Evolutionary conservation across 2,113 vertebrate genomes (phyloP).

Genomic region (Tragelaphus strepsiceros): DNA sequence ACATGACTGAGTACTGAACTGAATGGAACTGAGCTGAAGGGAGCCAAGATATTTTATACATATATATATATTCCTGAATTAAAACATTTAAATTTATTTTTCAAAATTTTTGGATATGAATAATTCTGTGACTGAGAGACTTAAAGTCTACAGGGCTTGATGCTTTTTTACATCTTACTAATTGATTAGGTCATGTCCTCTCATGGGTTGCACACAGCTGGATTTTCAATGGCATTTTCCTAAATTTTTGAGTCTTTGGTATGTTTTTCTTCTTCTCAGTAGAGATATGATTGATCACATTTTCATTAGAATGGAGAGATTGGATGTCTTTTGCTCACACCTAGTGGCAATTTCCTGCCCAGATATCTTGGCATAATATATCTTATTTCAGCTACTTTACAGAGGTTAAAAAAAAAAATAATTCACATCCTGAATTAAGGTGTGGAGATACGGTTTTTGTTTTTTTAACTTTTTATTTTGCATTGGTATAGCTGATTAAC

Average conservation of each 20-base stretch:
- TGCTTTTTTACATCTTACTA: background rate
- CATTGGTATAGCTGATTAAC: background rate
- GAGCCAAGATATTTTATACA: background rate
- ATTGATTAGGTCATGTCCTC: background rate
- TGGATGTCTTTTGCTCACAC: background rate
- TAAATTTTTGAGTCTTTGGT: background rate
- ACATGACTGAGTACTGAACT: no score
- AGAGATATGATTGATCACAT: background rate
- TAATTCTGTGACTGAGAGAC: background rate
- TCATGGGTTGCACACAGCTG: background rate
- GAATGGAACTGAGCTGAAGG: background rate
- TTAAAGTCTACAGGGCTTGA: background rate
- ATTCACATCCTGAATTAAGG: background rate
- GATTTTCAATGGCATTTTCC: background rate
- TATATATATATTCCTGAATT: background rate
- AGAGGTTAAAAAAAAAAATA: background rate
- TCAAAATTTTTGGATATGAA: background rate
- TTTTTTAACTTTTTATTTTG: background rate
- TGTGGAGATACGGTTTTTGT: background rate
- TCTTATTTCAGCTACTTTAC: conserved; percentile 34
- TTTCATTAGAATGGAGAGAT: background rate
- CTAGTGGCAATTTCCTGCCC: background rate
- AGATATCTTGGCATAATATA: background rate
- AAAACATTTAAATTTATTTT: background rate
- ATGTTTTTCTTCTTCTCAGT: background rate